Evolutionary conservation across 23 tunicate genomes (phyloP).

Genomic region (Aplidium turbinatum): DNA sequence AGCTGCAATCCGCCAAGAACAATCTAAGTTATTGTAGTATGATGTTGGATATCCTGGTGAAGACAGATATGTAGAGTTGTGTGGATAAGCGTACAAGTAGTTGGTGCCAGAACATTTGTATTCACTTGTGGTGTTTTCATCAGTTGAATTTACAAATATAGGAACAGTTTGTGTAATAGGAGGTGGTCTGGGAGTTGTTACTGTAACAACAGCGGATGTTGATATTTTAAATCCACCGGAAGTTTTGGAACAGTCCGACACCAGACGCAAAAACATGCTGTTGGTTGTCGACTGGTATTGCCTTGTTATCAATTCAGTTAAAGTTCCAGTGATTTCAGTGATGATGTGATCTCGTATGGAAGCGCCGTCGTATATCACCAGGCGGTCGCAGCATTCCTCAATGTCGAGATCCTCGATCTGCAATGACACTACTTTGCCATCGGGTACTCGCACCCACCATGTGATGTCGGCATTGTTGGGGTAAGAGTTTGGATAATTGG

Average conservation of each 20-base stretch:
- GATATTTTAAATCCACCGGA: conserved; percentile 21
- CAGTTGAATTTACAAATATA: not conserved
- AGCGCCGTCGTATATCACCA: conserved; percentile 28
- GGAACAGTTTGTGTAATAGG: not conserved
- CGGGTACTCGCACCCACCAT: conserved; percentile 33
- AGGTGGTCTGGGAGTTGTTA: not conserved
- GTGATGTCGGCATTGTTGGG: conserved; percentile 49
- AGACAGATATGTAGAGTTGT: not conserved
- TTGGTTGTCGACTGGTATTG: not conserved
- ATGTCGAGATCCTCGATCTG: conserved; percentile 9
- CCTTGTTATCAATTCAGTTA: not conserved
- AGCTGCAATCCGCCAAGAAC: not conserved
- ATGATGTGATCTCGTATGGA: not conserved
- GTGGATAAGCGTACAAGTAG: not conserved
- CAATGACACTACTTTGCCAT: not conserved
- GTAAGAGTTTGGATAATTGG: conserved; percentile 54
- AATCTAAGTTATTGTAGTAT: not conserved
- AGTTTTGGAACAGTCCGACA: conserved; percentile 21
- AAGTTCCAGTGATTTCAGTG: not conserved
- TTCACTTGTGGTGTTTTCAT: not conserved
- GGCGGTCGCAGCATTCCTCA: conserved; percentile 28
- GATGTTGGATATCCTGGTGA: not conserved
- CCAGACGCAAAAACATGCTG: conserved; percentile 23
- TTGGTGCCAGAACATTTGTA: not conserved
- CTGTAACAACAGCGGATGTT: not conserved